phyloP scores from a whole-genome alignment of 1,140 invertebrate genomes.

The Nebria ingens region DNA sequence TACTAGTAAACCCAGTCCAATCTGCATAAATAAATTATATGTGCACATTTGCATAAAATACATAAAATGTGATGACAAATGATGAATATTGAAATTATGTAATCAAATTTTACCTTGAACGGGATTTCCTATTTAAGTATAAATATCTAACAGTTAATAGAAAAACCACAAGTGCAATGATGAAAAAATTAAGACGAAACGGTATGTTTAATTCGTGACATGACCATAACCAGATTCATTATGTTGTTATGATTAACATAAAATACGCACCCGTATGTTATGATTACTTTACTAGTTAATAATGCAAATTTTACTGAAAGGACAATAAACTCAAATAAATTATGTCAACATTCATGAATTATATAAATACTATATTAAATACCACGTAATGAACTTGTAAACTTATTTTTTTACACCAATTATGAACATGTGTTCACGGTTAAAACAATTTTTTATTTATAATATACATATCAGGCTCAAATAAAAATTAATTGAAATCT shows the following conservation, averaged over 20 bases:
- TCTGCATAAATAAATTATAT: too few species aligned
- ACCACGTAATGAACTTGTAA: too few species aligned
- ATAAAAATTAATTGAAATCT: too few species aligned
- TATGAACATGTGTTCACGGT: too few species aligned
- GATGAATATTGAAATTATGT: background rate
- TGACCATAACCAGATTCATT: background rate
- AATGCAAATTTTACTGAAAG: background rate
- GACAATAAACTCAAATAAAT: background rate
- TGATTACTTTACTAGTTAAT: background rate
- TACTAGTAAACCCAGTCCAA: too few species aligned
- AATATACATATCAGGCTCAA: too few species aligned
- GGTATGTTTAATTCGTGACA: too few species aligned
- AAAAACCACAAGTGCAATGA: background rate
- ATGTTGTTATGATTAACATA: background rate
- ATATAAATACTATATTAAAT: constrained; percentile 9
- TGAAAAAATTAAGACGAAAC: background rate
- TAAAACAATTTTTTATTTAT: too few species aligned
- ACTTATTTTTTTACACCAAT: too few species aligned
- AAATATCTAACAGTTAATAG: background rate
- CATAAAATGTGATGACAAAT: background rate
- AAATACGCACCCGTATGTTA: background rate
- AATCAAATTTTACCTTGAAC: background rate
- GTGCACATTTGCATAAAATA: too few species aligned
- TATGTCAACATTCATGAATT: constrained; percentile 10
- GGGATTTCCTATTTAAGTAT: background rate